phyloP scores from a whole-genome alignment of 1,140 invertebrate species.

The Periplaneta americana region DNA sequence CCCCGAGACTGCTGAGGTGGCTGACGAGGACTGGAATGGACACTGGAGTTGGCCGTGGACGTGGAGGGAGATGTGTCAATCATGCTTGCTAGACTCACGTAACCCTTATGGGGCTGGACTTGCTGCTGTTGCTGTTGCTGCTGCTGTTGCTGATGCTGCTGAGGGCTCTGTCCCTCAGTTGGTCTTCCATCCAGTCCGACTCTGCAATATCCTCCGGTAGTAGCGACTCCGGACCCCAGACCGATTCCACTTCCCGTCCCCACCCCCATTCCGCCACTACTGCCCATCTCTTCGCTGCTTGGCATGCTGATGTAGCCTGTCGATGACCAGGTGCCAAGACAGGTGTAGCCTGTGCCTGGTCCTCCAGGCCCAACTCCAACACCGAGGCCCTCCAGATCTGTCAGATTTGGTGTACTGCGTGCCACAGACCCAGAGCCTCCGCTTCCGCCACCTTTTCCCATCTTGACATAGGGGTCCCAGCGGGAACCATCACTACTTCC shows the following conservation, averaged over 20 bases:
- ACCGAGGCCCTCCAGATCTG: slow-evolving; percentile 1
- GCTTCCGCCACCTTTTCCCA: background rate
- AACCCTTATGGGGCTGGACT: background rate
- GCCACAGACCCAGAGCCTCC: background rate
- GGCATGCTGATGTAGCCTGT: slow-evolving; percentile 15
- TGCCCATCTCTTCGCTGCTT: slow-evolving; percentile 1
- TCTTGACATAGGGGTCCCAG: background rate
- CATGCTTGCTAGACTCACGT: slow-evolving; percentile 9
- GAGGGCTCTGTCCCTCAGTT: background rate
- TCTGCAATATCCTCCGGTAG: background rate
- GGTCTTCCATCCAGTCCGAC: background rate
- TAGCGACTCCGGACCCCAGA: background rate
- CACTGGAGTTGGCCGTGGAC: background rate
- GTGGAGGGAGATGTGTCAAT: background rate
- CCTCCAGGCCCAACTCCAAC: background rate
- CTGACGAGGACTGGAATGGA: background rate
- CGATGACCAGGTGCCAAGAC: background rate
- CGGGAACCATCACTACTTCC: background rate
- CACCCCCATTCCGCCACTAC: background rate
- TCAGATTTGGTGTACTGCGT: slow-evolving; percentile 11
- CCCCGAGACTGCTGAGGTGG: background rate
- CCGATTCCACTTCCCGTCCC: background rate
- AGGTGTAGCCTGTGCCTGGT: background rate
- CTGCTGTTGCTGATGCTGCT: background rate
- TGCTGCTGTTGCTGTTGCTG: background rate